A percentile compares a stretch with the other conserved stretches of the same genome.
These are phyloP conservation scores for Isoperla grammatica DNA, from an alignment of 2,888 invertebrate genomes.

Conservation along the genomic window DNA sequence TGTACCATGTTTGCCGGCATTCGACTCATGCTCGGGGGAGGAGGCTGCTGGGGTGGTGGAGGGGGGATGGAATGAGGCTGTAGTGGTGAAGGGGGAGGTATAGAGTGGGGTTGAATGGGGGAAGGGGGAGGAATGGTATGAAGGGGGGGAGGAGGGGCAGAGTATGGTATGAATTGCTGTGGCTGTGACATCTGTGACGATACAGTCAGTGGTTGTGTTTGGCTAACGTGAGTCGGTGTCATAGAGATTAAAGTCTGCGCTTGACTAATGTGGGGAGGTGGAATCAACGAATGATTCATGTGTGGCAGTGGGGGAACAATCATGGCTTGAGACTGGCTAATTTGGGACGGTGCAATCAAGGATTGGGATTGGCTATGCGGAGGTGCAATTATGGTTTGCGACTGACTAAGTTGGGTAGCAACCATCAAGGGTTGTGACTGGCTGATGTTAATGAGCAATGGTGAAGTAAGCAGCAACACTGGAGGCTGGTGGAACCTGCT, in stretches of 20 bases:
- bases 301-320: not conserved
- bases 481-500: slow-evolving; percentile 32
- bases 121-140: slow-evolving; percentile 38
- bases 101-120: slow-evolving; percentile 42
- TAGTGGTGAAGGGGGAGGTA: slow-evolving; percentile 51
- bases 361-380: slow-evolving; percentile 13
- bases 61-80: slow-evolving; percentile 41
- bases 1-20: slow-evolving; percentile 35
- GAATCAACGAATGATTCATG: slow-evolving; percentile 1
- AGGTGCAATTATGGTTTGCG: slow-evolving; percentile 8
- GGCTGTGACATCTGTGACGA: slow-evolving; percentile 25
- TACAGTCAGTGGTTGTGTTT: slow-evolving; percentile 9
- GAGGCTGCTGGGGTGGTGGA: slow-evolving; percentile 38
- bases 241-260: not conserved
- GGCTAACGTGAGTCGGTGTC: slow-evolving; percentile 27
- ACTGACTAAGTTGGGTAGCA: slow-evolving; percentile 30
- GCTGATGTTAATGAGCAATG: slow-evolving; percentile 33
- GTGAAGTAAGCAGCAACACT: slow-evolving; percentile 36
- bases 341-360: too few species aligned
- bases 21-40: slow-evolving; percentile 37
- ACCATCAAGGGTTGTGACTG: slow-evolving; percentile 31
- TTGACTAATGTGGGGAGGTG: slow-evolving; percentile 26
- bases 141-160: slow-evolving; percentile 41
- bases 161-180: slow-evolving; percentile 40
- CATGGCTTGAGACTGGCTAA: slow-evolving; percentile 31